Evolutionary conservation across 2,113 vertebrate genomes (phyloP), one percentile per base, ranked within the genome.

Genomic region (Cinclus mexicanus): DNA sequence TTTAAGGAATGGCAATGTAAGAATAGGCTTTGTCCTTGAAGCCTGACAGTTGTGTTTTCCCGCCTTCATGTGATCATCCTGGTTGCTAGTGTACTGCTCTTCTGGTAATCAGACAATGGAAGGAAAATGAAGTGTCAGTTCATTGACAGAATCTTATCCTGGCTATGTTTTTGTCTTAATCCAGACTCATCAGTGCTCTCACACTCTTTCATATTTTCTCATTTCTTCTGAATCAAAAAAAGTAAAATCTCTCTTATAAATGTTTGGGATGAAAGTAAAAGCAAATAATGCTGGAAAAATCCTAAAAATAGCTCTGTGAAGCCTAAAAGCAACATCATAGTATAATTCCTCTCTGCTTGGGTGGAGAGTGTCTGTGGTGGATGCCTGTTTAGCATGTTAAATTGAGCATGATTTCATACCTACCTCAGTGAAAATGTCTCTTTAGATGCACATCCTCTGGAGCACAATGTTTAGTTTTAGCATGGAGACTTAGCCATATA

Each of bases 31-130:
- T 99, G 98, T 99, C 98, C 97, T 97, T 98, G 97, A 98, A 98
- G 98, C 96, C 98, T 98, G 98, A 98, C 98, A 98, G 98, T 98
- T 98, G 98, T 99, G 98, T 99, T 99, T 98, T 99, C 99, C 98
- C 99, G 98, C 99, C 98, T 99, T 98, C 98, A 98, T 99, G 98
- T 99, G 99, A 99, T 99, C 99, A 98, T 99, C 98, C 98, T 96
- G 98, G 98, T 98, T 98, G 98, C 98, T 98, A 96, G 98, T 96
- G 98, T 98, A 97, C 98, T 98, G 98, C 98, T 98, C 97, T 98
- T 97, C 97, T 98, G 97, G 96, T 98, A 98, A 98, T 98, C 98
- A 98, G 98, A 99, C 99, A 98, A 99, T 98, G 97, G 98, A 96
- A 97, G 96, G 98, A 98, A 98, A 98, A 98, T 98, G 98, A 98